Evolutionary conservation across 2,113 vertebrate genomes (phyloP).

Genomic region (Calidris pugnax): DNA sequence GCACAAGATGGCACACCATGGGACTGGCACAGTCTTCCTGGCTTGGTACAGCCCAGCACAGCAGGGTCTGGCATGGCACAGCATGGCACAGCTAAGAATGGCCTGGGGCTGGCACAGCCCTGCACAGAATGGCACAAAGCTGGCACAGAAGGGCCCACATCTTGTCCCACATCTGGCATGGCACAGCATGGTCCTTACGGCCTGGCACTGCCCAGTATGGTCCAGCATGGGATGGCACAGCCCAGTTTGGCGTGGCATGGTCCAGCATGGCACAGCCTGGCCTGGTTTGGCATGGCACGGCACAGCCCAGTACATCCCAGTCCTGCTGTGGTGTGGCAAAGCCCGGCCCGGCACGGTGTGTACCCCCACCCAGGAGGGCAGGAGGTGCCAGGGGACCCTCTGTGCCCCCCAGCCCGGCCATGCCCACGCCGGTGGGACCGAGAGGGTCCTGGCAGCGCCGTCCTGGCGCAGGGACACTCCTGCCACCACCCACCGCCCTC

Average conservation of each 20-base stretch:
- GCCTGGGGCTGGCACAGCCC: too few species aligned
- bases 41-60: background rate
- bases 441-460: background rate
- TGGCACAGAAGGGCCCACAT: background rate
- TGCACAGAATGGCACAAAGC: too few species aligned
- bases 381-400: background rate
- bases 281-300: background rate
- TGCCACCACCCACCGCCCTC: background rate
- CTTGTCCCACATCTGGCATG: accelerated
- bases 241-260: accelerated
- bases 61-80: background rate
- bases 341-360: accelerated
- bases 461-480: background rate
- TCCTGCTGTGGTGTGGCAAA: background rate
- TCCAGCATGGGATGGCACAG: too few species aligned
- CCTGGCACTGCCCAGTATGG: background rate
- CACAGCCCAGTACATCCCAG: background rate
- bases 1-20: background rate
- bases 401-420: accelerated
- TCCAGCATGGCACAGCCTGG: background rate
- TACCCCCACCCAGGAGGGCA: background rate
- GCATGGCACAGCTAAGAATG: background rate
- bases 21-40: background rate
- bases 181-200: background rate
- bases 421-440: accelerated